phyloP scores from a whole-genome alignment of 2,113 vertebrate genomes.

The Peromyscus maniculatus region DNA sequence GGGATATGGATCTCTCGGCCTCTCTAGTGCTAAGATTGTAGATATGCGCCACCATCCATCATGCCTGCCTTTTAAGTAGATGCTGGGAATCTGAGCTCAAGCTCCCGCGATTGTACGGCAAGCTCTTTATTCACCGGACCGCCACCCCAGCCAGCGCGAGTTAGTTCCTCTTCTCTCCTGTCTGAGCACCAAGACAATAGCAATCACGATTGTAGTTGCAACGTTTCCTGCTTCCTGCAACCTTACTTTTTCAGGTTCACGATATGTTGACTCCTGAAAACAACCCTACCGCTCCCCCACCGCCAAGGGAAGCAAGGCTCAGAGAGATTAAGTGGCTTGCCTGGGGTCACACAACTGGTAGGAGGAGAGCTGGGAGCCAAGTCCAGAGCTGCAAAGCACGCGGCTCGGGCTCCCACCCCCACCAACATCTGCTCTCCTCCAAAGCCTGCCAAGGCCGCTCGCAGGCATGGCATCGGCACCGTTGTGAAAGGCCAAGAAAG shows the following conservation, averaged over 20 bases:
- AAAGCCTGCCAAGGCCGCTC: not conserved
- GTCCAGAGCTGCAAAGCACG: slow-evolving; percentile 19
- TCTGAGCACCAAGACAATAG: not conserved
- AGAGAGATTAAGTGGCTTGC: slow-evolving; percentile 20
- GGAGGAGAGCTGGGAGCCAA: not conserved
- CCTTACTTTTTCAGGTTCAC: not conserved
- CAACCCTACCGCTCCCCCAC: not conserved
- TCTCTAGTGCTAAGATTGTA: not conserved
- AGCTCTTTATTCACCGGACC: not conserved
- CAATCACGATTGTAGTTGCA: not conserved
- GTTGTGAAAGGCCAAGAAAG: not conserved
- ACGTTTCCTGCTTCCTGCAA: not conserved
- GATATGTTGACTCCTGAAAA: not conserved
- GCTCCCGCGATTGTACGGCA: not conserved
- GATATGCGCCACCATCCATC: not conserved
- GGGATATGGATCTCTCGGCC: not conserved
- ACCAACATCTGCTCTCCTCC: slow-evolving; percentile 40
- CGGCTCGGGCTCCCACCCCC: not conserved
- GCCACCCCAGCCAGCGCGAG: no score
- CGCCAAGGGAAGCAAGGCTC: not conserved
- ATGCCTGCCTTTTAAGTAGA: not conserved
- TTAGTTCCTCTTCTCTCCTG: not conserved
- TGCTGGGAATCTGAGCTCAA: not conserved
- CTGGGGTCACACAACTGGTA: slow-evolving; percentile 38
- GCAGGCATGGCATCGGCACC: not conserved